Base-by-base conservation (phyloP, 92 coral and sea anemone species). In the Paramuricea clavata region DNA sequence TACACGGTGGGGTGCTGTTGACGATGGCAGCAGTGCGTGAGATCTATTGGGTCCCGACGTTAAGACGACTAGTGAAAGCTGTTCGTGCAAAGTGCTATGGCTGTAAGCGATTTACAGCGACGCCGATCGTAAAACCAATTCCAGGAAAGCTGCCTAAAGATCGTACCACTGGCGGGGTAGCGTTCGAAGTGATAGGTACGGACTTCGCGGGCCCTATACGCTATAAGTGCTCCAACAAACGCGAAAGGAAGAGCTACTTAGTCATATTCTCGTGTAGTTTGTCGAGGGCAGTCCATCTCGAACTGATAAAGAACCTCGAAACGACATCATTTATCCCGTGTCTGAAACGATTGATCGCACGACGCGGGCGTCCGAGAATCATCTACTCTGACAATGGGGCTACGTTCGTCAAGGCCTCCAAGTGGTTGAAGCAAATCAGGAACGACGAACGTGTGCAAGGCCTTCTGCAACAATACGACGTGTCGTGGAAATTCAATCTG, bases 11-110 rank as follows among this genome's bases (percentile, higher is more conserved):
- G 16, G 87, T 91, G n/a, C 54, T 85, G 21, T 81, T 91, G 75
- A 91, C 89, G 22, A 91, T 87, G 91, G 93, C 89, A 36, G 89
- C 91, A 15, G 71, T 91, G n/a, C 89, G 89, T 5, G 93, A 91
- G 32, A 57, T 68, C 8, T 87, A 87, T 76, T 91, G 93, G 93
- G 77, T 87, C 19, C 93, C 91, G 27, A 87, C 76, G 0, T 74
- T 91, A 60, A 81, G 91, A 91, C 76, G 69, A 44, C 79, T 91
- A 19, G 94, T 91, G 54, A 91, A 88, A 82, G 44, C 91, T 21
- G 81, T 87, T 31, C 57, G 93, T 28, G 61, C 82, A 41, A 88
- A 85, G 21, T 87, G 93, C 27, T 87, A 87, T 85, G 93, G 91
- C 60, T 82, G 91, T 74, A 90, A 90, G 76, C 88, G 83, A 2